Evolutionary conservation across 1,140 invertebrate species (phyloP).

Genomic region (Meteorus sp.): DNA sequence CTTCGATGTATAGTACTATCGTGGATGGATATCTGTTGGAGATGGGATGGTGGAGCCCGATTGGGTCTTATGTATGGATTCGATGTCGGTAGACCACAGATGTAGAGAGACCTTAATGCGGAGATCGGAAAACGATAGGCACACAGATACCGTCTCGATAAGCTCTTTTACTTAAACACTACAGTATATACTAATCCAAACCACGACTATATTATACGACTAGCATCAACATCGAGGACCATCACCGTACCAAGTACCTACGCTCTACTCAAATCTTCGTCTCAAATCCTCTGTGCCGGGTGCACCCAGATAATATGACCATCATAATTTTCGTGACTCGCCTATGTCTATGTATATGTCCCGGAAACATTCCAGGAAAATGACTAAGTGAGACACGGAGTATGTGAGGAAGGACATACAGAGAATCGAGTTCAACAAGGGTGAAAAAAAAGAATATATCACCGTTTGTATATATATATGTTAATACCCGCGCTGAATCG

Average conservation of each 20-base stretch:
- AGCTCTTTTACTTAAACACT: constrained; percentile 48
- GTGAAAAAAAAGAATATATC: too few species aligned
- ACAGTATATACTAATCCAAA: constrained; percentile 29
- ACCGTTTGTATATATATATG: too few species aligned
- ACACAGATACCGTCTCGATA: constrained; percentile 42
- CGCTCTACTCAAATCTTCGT: background rate
- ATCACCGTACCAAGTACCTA: too few species aligned
- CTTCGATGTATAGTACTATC: constrained; percentile 32
- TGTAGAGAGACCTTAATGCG: constrained; percentile 43
- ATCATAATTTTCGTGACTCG: too few species aligned
- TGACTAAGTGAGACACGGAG: too few species aligned
- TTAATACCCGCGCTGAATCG: too few species aligned
- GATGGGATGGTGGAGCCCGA: constrained; percentile 12
- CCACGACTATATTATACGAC: too few species aligned
- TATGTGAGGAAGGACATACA: too few species aligned
- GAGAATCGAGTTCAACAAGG: too few species aligned
- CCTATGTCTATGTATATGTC: too few species aligned
- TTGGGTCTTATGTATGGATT: constrained; percentile 7
- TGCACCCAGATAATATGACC: background rate
- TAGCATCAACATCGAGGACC: too few species aligned
- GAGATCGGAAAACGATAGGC: constrained; percentile 40
- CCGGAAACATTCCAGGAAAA: too few species aligned
- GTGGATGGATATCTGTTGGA: constrained; percentile 38
- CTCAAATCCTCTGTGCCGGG: background rate
- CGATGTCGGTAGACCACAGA: constrained; percentile 39